A percentile compares a stretch with the other conserved stretches of the same genome.
phyloP scores from a whole-genome alignment of 2,888 invertebrate species.

The Chirona hameri region DNA sequence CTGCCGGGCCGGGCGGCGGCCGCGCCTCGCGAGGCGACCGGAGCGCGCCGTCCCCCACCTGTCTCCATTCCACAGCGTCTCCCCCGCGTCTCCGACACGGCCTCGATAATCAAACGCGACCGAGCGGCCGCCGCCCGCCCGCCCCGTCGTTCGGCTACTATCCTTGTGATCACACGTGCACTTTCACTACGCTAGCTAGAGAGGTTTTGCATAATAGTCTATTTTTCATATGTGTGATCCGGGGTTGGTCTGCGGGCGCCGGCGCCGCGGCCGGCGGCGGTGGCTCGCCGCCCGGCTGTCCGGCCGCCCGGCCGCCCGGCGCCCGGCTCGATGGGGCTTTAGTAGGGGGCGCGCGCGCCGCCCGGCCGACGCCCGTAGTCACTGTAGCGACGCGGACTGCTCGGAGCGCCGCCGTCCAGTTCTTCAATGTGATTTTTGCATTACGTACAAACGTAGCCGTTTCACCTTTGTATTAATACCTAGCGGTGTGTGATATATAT shows the following conservation, averaged over 20 bases:
- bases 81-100: neutral
- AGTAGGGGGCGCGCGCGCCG: neutral
- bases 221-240: conserved; percentile 11
- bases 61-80: neutral
- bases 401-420: neutral
- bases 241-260: neutral
- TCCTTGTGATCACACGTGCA: conserved; percentile 23
- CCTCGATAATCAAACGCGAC: neutral
- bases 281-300: no score
- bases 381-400: neutral
- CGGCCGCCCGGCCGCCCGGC: neutral
- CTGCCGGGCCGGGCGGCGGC: neutral
- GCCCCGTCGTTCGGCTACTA: neutral
- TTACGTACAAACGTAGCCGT: conserved; percentile 29
- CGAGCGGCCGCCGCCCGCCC: neutral
- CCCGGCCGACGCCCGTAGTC: neutral
- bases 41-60: neutral
- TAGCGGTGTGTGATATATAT: conserved; percentile 23
- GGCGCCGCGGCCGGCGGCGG: neutral
- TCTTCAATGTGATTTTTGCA: conserved; percentile 29
- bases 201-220: conserved; percentile 23
- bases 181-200: conserved; percentile 24
- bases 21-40: neutral
- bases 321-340: neutral
- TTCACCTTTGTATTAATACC: conserved; percentile 29